Evolutionary conservation across 2,113 vertebrate species (phyloP), one percentile per base, ranked within the genome.

Genomic region (Todiramphus chloris): DNA sequence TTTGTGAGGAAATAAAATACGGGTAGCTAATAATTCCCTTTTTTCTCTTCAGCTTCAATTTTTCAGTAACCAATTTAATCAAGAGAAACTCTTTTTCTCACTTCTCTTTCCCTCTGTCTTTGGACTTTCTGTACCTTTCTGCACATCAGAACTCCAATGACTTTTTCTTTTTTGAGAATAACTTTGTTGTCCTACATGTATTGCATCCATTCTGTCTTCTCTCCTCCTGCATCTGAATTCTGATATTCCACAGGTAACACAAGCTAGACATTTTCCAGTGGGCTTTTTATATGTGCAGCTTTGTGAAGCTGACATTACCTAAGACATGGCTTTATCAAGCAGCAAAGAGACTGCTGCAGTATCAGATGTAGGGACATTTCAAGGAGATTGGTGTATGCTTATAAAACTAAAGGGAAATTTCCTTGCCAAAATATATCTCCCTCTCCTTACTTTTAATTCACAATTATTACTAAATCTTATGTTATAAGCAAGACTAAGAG

Each of bases 201-300:
- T 41, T 75, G 1, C 23, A 70, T 39, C 27, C 33, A 13, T 80
- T 90, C 35, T 89, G n/a, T 51, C 33, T 63, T 77, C 6, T n/a
- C 16, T 10, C 4, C 1, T 39, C 7, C 37, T 78, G 28, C 28
- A 67, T 68, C 66, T 84, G 51, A 70, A 80, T 75, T 92, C 30
- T 78, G 64, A 44, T 64, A 63, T 68, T 73, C n/a, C 63, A 94
- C 18, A 72, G 15, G 17, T 23, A 5, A 7, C 27, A 63, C 51
- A 77, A 84, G 30, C 58, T 80, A 89, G 77, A 82, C 24, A 63
- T 94, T 86, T 93, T 94, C 21, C 95, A 92, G 85, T 56, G 78
- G 95, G 44, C 13, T 82, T 91, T 89, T 95, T 83, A 59, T 48
- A 37, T n/a, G 31, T 82, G 56, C 44, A 51, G 53, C 43, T 69